Conservation (phyloP, 2,797 vertebrate genomes). For the Sparus aurata region DNA sequence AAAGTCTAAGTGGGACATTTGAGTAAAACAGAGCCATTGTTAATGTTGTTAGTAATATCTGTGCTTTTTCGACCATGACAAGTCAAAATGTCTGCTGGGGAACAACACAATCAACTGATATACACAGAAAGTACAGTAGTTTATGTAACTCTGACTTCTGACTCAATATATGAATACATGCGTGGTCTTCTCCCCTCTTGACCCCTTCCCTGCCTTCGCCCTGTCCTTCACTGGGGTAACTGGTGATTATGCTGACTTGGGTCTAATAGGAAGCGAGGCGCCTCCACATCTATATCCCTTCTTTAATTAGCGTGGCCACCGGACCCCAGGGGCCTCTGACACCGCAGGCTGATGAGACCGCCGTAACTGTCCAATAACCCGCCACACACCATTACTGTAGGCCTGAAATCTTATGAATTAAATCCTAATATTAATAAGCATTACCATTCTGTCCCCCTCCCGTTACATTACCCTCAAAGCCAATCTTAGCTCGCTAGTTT, state of each 20-base stretch:
- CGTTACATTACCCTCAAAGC: slow-evolving; percentile 76
- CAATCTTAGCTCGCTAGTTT: slow-evolving; percentile 74
- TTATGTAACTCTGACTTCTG: slow-evolving; percentile 14
- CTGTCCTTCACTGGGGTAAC: slow-evolving; percentile 86
- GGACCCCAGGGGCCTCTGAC: slow-evolving; percentile 82
- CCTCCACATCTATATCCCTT: slow-evolving; percentile 82
- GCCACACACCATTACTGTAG: slow-evolving; percentile 79
- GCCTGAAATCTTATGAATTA: slow-evolving; percentile 87
- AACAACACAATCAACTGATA: neutral
- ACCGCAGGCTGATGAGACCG: slow-evolving; percentile 85
- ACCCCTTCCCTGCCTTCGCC: slow-evolving; percentile 62
- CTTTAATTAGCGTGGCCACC: slow-evolving; percentile 86
- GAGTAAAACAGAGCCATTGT: neutral
- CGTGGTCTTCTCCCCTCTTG: slow-evolving; percentile 36
- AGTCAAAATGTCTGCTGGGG: neutral
- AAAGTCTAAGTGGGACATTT: neutral
- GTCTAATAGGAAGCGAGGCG: slow-evolving; percentile 78
- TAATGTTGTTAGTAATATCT: neutral
- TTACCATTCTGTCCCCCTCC: slow-evolving; percentile 72
- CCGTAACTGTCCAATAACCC: slow-evolving; percentile 88
- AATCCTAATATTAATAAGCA: slow-evolving; percentile 88
- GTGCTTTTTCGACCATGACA: neutral
- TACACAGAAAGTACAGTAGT: neutral
- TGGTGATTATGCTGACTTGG: slow-evolving; percentile 83
- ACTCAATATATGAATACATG: slow-evolving; percentile 16